phyloP scores from a whole-genome alignment of 1,140 invertebrate genomes.

The Listronotus oregonensis region DNA sequence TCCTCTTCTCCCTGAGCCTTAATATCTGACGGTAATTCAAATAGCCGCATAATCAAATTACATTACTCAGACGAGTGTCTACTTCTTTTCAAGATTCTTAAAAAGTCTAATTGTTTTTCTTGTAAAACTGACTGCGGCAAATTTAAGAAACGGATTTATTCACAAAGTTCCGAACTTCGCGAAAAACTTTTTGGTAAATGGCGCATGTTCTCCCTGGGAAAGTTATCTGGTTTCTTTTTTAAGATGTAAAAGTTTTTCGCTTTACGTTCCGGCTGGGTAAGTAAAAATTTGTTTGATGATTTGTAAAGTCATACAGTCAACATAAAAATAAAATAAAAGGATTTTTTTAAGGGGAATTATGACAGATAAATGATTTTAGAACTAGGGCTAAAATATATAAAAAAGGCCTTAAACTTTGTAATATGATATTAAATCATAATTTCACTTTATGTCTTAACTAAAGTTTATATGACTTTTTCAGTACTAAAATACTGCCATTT shows the following conservation, averaged over 20 bases:
- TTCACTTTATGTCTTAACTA: too few relatives aligned
- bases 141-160: conserved; percentile 37
- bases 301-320: conserved; percentile 15
- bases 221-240: conserved; percentile 28
- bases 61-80: conserved; percentile 9
- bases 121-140: conserved; percentile 34
- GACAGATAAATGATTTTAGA: too few relatives aligned
- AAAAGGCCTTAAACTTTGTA: too few relatives aligned
- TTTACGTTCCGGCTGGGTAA: conserved; percentile 10
- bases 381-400: too few relatives aligned
- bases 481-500: too few relatives aligned
- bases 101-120: conserved; percentile 38
- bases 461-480: too few relatives aligned
- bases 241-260: conserved; percentile 9
- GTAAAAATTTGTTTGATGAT: conserved; percentile 19
- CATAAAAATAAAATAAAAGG: neutral
- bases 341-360: neutral
- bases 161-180: conserved; percentile 26
- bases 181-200: conserved; percentile 34
- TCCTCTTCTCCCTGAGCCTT: too few relatives aligned
- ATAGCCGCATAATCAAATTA: conserved; percentile 22
- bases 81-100: neutral
- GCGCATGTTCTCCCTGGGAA: conserved; percentile 24
- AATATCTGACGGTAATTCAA: neutral
- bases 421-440: too few relatives aligned